Evolutionary conservation across 2,888 invertebrate species (phyloP), one percentile per base, ranked within the genome.

Genomic region (Agrochola lota): DNA sequence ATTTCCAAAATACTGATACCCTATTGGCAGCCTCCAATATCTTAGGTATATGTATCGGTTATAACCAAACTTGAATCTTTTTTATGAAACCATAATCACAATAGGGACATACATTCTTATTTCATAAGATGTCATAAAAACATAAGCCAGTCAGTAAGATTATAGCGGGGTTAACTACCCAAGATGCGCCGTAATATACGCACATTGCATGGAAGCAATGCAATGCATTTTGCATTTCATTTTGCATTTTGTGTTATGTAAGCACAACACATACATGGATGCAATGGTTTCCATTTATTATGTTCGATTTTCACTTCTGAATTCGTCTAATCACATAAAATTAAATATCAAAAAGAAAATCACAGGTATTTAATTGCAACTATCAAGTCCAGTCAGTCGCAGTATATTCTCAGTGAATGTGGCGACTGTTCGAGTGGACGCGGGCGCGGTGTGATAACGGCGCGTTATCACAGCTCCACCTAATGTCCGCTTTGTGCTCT

Each of bases 391-490:
- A 0, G 0, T 78, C n/a, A 8, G 43, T 80, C 88, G 89, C 59
- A 63, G 87, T 93, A 88, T 59, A 88, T 57, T 85, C 88, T 89
- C 88, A 93, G 95, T 95, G 96, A 96, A 95, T 96, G 96, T 96
- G 94, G 89, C 84, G 95, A 94, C 94, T 94, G 94, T 92, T 89
- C 92, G 91, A 92, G 94, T 93, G 95, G 95, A 93, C 94, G 91
- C 92, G 92, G 94, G 95, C 94, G 94, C 94, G 92, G 94, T 96
- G 96, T 85, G 86, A 96, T 96, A 95, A 95, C 94, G 92, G 40
- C 43, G 91, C 93, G 94, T 95, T 96, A 96, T 96, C 96, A 95
- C 91, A 88, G 88, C 83, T 84, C 85, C 79, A 78, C 88, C 90
- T 90, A 92, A 89, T 91, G 88, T 87, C 85, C 86, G 87, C 91